Base-by-base conservation (phyloP, 2,113 vertebrate species). In the Gyps fulvus region DNA sequence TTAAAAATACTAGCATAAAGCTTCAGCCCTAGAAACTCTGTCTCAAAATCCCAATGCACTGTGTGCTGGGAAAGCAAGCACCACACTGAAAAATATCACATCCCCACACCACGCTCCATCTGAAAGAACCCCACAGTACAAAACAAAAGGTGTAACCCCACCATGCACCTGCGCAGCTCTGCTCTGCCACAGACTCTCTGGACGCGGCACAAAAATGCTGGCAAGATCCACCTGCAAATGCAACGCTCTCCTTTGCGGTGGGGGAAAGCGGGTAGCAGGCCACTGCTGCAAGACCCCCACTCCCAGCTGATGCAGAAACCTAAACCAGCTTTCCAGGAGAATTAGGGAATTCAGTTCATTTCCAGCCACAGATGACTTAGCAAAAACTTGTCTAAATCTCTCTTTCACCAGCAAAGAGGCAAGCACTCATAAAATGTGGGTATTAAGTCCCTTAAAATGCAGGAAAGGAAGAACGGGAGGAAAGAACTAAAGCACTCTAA, bases 211-310 rank as follows among this genome's bases (percentile, higher is more conserved):
- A 54, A 70, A 57, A 87, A 22, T 8, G 9, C 61, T 45, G 52
- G 17, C 16, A 59, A 69, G 34, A 63, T 42, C 42, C 47, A 72
- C 25, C 38, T 21, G 54, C 47, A 69, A 59, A 79, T 1, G 4
- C 65, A 81, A 27, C 0, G 0, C 29, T 43, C 31, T n/a, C 26
- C 59, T 74, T 45, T 34, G 25, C 0, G 2, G 38, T 32, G 32
- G 42, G 52, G 84, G 45, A 52, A 62, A 50, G 87, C 0, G 2
- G 59, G 63, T 16, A 49, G 29, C 43, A 18, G 17, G 43, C 23
- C 59, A 61, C 32, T 11, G 23, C 77, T 77, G 55, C 38, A 59
- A 83, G 58, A 70, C 8, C n/a, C 67, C 34, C 18, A 7, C 29
- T 78, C 23, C 43, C 45, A 58, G 34, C 14, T 58, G 18, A 79